Conservation (phyloP, 2,113 vertebrate genomes). For the Murina feae region DNA sequence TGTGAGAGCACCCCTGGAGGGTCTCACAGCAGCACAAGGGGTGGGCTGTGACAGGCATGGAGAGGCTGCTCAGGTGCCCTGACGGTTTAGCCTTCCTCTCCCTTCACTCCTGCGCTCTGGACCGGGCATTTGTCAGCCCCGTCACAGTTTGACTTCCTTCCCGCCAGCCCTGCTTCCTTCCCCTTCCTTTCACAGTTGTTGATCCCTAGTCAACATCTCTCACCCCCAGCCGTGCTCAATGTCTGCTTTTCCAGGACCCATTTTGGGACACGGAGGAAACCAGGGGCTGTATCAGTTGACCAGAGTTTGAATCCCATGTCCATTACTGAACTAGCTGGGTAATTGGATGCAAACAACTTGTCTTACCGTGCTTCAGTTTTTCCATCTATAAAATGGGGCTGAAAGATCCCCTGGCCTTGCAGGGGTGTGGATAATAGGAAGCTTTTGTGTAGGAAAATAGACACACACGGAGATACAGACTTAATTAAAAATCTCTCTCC, state of each 20-base stretch:
- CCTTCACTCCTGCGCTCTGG: fast-evolving
- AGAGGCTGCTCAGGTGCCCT: neutral
- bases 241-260: neutral
- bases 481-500: neutral
- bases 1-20: no score
- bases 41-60: no score
- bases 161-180: neutral
- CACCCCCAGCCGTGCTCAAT: neutral
- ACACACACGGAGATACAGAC: no score
- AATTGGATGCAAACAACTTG: neutral
- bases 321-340: neutral
- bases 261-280: neutral
- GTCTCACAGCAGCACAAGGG: fast-evolving
- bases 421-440: neutral
- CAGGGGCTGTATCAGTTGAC: neutral
- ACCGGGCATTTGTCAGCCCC: neutral
- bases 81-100: fast-evolving
- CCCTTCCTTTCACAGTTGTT: no score
- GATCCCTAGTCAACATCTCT: neutral
- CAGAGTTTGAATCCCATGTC: neutral
- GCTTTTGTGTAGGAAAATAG: neutral
- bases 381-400: neutral
- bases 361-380: neutral
- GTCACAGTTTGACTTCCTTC: neutral
- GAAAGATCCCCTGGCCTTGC: neutral